Evolutionary conservation across 1,140 invertebrate genomes (phyloP).

Genomic region (Gonatopus flavifemur): DNA sequence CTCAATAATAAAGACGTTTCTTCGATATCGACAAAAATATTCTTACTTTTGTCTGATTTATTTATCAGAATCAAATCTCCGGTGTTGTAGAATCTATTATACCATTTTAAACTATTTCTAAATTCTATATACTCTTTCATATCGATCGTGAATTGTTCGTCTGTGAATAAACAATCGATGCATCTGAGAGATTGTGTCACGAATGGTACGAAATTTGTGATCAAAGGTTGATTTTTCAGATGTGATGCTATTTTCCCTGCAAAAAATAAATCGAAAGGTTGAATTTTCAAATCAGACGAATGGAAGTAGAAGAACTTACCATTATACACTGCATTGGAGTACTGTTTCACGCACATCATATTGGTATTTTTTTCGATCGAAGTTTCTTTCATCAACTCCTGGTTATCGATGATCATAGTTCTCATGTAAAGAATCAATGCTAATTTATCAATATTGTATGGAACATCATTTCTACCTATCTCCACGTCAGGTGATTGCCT

Average conservation of each 20-base stretch:
- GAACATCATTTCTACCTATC: not conserved
- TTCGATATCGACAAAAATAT: slow-evolving; percentile 31
- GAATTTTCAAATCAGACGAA: not conserved
- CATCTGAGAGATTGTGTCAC: slow-evolving; percentile 45
- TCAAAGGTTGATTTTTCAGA: slow-evolving; percentile 57
- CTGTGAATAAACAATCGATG: slow-evolving; percentile 42
- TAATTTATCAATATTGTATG: slow-evolving; percentile 31
- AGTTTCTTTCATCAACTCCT: not conserved
- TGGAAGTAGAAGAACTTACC: slow-evolving; percentile 27
- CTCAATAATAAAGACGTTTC: slow-evolving; percentile 35
- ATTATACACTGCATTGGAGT: slow-evolving; percentile 41
- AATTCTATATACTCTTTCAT: slow-evolving; percentile 21
- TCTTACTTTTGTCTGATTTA: slow-evolving; percentile 27
- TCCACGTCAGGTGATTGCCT: slow-evolving; percentile 2
- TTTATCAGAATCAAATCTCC: slow-evolving; percentile 29
- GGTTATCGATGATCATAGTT: slow-evolving; percentile 5
- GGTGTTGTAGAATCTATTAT: slow-evolving; percentile 51
- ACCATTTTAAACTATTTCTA: slow-evolving; percentile 52
- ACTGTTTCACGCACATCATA: slow-evolving; percentile 32
- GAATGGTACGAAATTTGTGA: slow-evolving; percentile 53
- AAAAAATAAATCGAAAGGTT: slow-evolving; percentile 12
- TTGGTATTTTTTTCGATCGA: not conserved
- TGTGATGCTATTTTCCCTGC: slow-evolving; percentile 51
- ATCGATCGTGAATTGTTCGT: slow-evolving; percentile 20
- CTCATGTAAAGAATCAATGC: slow-evolving; percentile 32